Conservation (phyloP, 1,140 invertebrate genomes). For the Formica selysi region DNA sequence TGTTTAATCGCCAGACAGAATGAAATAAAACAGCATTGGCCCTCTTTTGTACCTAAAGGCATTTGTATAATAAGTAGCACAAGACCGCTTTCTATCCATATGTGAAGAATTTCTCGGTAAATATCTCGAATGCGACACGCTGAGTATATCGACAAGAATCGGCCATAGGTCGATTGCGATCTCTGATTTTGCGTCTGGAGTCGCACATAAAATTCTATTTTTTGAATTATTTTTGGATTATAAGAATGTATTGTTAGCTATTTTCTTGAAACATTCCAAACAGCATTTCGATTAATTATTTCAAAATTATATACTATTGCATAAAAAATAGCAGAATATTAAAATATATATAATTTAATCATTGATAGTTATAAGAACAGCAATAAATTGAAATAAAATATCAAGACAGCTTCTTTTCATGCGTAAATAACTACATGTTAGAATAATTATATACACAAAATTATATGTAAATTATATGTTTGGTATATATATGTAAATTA, state of each 20-base stretch:
- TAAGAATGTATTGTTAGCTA: too few relatives aligned
- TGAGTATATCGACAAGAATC: neutral
- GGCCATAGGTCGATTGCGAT: neutral
- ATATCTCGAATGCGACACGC: slow-evolving; percentile 27
- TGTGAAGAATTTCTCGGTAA: slow-evolving; percentile 9
- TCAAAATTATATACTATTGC: too few relatives aligned
- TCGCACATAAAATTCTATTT: too few relatives aligned
- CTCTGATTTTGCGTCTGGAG: neutral
- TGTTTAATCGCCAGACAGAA: neutral
- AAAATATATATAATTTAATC: too few relatives aligned
- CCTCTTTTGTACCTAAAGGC: slow-evolving; percentile 52
- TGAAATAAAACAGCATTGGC: slow-evolving; percentile 4
- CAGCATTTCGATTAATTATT: too few relatives aligned
- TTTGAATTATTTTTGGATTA: too few relatives aligned
- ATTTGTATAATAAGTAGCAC: slow-evolving; percentile 71
- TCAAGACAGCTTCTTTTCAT: neutral
- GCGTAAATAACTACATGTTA: neutral
- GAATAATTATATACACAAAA: slow-evolving; percentile 19
- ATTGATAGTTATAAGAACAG: too few relatives aligned
- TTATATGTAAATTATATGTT: neutral
- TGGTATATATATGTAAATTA: neutral
- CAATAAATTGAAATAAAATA: too few relatives aligned
- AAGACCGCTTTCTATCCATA: slow-evolving; percentile 72
- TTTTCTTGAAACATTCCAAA: too few relatives aligned
- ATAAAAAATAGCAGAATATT: too few relatives aligned